Percentiles rank a stretch among this genome's conserved stretches.
These are phyloP conservation scores for Galaxias olidus DNA, from an alignment of 2,797 vertebrate genomes.

Conservation along the genomic window DNA sequence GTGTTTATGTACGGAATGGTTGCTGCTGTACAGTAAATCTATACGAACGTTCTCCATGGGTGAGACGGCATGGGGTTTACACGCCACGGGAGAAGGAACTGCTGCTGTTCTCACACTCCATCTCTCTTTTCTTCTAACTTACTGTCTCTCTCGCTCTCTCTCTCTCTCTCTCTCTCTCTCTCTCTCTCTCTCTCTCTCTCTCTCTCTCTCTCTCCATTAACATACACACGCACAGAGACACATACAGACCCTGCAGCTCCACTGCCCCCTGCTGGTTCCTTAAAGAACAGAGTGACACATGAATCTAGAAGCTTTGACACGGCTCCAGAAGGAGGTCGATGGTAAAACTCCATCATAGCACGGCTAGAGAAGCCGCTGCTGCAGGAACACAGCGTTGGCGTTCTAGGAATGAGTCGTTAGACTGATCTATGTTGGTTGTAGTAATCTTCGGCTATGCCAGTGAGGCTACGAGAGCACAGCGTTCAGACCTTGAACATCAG, in stretches of 20 bases:
- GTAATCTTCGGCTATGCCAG: too few relatives aligned
- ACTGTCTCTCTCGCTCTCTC: not conserved
- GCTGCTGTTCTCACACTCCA: too few relatives aligned
- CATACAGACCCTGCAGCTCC: slow-evolving; percentile 38
- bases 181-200: not conserved
- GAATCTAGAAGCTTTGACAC: too few relatives aligned
- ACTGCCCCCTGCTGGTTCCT: slow-evolving; percentile 68
- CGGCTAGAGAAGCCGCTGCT: too few relatives aligned
- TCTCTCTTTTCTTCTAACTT: too few relatives aligned
- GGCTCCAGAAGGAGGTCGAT: too few relatives aligned
- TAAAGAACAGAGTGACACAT: slow-evolving; percentile 8
- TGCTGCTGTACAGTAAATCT: slow-evolving; percentile 32
- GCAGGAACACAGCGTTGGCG: too few relatives aligned
- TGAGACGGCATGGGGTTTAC: slow-evolving; percentile 31
- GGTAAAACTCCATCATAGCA: too few relatives aligned
- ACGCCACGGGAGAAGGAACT: slow-evolving; percentile 32
- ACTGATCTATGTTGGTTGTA: too few relatives aligned
- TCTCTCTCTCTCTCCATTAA: not conserved
- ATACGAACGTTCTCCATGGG: slow-evolving; percentile 43
- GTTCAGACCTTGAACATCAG: slow-evolving; percentile 29
- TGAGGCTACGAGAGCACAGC: slow-evolving; percentile 21
- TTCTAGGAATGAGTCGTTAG: too few relatives aligned
- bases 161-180: too few relatives aligned
- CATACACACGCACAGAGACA: not conserved
- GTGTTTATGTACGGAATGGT: slow-evolving; percentile 55